These are phyloP conservation scores for Napeogenes sylphis DNA, from an alignment of 2,888 invertebrate genomes.

Conservation along the genomic window DNA sequence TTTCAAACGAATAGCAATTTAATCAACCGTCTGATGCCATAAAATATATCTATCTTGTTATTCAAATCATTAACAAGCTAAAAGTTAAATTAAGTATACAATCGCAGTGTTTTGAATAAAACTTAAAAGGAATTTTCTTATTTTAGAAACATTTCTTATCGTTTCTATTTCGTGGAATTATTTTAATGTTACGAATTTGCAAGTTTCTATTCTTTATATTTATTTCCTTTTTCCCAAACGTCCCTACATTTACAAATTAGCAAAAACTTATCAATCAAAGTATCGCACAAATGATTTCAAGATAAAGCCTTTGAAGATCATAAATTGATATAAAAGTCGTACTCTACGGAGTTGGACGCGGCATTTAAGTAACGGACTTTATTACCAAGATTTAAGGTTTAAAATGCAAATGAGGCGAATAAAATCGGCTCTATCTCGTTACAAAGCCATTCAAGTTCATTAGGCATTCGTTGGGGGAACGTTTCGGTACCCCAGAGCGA, in stretches of 20 bases:
- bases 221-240: too few species aligned
- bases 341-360: slow-evolving; percentile 9
- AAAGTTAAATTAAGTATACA: background rate
- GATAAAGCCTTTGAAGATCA: slow-evolving; percentile 25
- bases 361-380: slow-evolving; percentile 20
- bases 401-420: slow-evolving; percentile 25
- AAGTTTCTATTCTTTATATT: too few species aligned
- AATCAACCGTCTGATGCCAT: slow-evolving; percentile 17
- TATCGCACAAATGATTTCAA: slow-evolving; percentile 9
- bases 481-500: slow-evolving; percentile 22
- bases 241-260: background rate
- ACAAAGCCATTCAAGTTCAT: slow-evolving; percentile 31
- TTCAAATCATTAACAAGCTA: background rate
- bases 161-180: background rate
- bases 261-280: slow-evolving; percentile 6
- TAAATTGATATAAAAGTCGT: slow-evolving; percentile 24
- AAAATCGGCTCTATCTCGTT: slow-evolving; percentile 22
- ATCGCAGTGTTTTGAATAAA: background rate
- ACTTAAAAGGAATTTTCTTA: too few species aligned
- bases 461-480: slow-evolving; percentile 28
- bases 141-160: background rate
- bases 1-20: slow-evolving; percentile 27
- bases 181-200: background rate
- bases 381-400: slow-evolving; percentile 21
- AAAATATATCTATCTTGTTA: slow-evolving; percentile 3